A percentile compares a stretch with the other conserved stretches of the same genome.
Conservation (phyloP, 2,113 vertebrate species). For the Xiphophorus hellerii region DNA sequence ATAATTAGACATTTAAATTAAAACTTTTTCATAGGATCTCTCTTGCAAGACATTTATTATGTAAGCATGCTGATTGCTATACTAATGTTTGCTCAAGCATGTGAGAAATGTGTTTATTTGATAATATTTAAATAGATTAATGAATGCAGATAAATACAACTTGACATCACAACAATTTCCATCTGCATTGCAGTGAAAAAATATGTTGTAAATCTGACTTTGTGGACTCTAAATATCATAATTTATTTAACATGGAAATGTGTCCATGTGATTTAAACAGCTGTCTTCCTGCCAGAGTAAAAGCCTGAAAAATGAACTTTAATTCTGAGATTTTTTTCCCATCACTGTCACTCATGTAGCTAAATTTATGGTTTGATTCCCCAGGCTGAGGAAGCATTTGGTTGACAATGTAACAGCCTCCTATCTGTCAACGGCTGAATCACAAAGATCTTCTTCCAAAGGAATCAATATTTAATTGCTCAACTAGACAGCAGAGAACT, state of each 20-base stretch:
- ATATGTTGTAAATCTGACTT: conserved; percentile 4
- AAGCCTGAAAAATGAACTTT: not conserved
- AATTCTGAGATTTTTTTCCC: not conserved
- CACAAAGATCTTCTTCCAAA: conserved; percentile 29
- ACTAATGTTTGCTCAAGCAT: not conserved
- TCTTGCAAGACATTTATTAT: not conserved
- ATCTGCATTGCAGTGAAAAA: not conserved
- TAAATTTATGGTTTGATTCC: conserved; percentile 6
- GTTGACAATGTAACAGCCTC: conserved; percentile 15
- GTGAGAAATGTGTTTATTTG: no score
- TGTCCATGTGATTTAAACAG: conserved; percentile 16
- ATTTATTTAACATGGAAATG: conserved; percentile 31
- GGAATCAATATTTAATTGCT: conserved; percentile 51
- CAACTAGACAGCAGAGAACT: conserved; percentile 33
- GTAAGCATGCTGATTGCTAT: not conserved
- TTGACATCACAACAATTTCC: not conserved
- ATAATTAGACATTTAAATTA: conserved; percentile 5
- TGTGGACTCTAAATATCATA: conserved; percentile 15
- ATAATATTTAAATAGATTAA: not conserved
- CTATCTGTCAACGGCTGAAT: conserved; percentile 33
- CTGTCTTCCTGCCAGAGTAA: not conserved
- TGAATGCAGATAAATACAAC: not conserved
- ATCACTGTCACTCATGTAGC: not conserved
- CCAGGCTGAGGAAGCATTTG: not conserved
- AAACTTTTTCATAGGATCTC: not conserved